A percentile compares a stretch with the other conserved stretches of the same genome.
Conservation (phyloP, 2,888 invertebrate genomes). For the Microplitis deprimator region DNA sequence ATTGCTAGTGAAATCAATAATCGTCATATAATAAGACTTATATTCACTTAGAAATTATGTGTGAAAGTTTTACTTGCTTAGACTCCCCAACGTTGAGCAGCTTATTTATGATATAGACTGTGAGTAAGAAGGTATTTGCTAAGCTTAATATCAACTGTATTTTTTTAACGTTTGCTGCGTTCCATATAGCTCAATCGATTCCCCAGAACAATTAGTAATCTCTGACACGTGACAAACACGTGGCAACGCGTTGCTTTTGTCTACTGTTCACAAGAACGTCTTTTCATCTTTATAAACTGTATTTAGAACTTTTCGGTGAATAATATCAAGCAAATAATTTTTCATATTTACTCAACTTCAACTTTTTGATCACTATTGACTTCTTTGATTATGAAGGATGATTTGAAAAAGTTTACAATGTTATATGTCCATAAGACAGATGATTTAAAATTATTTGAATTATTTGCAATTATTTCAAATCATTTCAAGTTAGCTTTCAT, state of each 20-base stretch:
- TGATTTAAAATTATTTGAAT: no score
- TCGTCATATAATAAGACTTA: constrained; percentile 2
- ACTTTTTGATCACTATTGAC: background rate
- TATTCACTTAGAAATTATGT: constrained; percentile 24
- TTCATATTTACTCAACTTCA: background rate
- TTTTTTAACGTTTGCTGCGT: constrained; percentile 37
- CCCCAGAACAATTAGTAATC: constrained; percentile 42
- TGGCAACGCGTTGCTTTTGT: constrained; percentile 28
- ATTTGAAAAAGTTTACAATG: no score
- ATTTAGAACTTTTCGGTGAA: background rate
- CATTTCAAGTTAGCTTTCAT: no score
- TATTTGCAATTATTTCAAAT: no score
- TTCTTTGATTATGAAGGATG: background rate
- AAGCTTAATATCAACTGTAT: constrained; percentile 39
- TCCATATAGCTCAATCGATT: constrained; percentile 37
- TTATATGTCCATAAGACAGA: no score
- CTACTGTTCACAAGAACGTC: background rate
- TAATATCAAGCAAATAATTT: background rate
- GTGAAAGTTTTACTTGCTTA: constrained; percentile 35
- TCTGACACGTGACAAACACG: constrained; percentile 35
- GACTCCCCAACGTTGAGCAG: constrained; percentile 15
- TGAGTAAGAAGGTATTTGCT: constrained; percentile 37
- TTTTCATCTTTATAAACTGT: background rate
- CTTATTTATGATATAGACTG: constrained; percentile 30
- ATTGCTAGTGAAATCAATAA: constrained; percentile 10